These are phyloP conservation scores for Poecilus cupreus DNA, from an alignment of 2,888 invertebrate species.

Conservation along the genomic window DNA sequence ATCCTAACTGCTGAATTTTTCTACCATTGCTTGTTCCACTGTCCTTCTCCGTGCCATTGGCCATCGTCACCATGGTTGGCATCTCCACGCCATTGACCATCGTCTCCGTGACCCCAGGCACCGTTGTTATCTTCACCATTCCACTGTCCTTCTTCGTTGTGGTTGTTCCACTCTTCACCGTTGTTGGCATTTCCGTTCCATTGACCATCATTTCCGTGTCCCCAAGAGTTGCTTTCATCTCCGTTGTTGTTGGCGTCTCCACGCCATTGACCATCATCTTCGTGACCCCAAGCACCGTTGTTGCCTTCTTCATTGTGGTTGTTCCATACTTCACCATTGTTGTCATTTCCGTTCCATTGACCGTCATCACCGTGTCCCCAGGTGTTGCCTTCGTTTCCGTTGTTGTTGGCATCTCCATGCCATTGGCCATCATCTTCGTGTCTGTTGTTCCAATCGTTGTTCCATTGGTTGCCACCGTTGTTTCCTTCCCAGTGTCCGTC, in stretches of 20 bases:
- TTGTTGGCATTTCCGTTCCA: background rate
- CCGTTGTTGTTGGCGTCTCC: background rate
- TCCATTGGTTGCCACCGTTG: background rate
- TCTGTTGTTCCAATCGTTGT: background rate
- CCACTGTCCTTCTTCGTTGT: background rate
- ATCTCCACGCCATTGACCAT: conserved; percentile 1
- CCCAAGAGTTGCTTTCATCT: too few relatives aligned
- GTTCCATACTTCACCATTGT: background rate
- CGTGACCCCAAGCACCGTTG: too few relatives aligned
- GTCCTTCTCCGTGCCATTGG: conserved; percentile 21
- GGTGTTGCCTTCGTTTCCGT: background rate
- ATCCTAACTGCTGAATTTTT: background rate
- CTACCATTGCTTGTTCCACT: conserved; percentile 6
- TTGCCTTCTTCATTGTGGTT: background rate
- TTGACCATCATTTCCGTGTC: background rate
- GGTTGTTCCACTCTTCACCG: background rate
- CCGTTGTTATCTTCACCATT: background rate
- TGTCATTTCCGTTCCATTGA: conserved; percentile 5
- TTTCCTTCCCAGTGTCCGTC: background rate
- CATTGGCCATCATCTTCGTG: background rate
- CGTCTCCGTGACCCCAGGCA: background rate
- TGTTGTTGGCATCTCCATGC: background rate
- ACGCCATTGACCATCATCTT: conserved; percentile 11
- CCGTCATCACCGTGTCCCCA: too few relatives aligned
- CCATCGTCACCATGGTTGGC: background rate